Percentiles rank a stretch among this genome's conserved stretches.
phyloP scores from a whole-genome alignment of 2,113 vertebrate species.

The Acrocephalus kingi region DNA sequence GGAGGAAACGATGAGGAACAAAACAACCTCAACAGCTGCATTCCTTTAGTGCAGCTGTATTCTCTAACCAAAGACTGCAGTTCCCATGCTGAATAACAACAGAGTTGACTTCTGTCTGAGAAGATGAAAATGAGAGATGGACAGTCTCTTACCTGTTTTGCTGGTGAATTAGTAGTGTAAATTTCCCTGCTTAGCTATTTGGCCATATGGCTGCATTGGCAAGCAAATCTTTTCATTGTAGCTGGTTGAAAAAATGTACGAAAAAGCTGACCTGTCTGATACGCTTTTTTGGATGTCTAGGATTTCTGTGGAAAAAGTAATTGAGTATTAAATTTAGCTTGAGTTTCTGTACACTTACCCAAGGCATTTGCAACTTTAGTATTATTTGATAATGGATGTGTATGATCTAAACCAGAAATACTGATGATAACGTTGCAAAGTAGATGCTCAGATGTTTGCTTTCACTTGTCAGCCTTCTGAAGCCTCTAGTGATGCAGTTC shows the following conservation, averaged over 20 bases:
- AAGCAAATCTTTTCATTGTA: neutral
- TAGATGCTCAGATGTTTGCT: neutral
- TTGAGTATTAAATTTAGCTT: neutral
- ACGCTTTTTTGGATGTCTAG: neutral
- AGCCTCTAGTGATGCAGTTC: constrained; percentile 78
- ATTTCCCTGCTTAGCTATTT: neutral
- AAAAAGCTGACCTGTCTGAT: neutral
- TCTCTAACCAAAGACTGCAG: neutral
- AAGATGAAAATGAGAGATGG: neutral
- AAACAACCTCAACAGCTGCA: constrained; percentile 3
- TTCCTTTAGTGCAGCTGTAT: constrained; percentile 6
- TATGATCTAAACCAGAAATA: neutral
- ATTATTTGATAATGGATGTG: neutral
- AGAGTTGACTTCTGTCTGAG: neutral
- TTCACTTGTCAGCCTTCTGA: constrained; percentile 77
- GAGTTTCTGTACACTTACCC: neutral
- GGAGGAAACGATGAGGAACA: neutral
- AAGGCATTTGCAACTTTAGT: neutral
- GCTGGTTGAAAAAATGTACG: neutral
- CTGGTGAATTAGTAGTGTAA: neutral
- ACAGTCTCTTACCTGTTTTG: neutral
- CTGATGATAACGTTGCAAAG: neutral
- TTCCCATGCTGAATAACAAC: neutral
- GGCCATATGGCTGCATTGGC: neutral
- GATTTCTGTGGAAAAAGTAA: neutral